phyloP scores from a whole-genome alignment of 2,113 vertebrate species.

The Channa maculata region DNA sequence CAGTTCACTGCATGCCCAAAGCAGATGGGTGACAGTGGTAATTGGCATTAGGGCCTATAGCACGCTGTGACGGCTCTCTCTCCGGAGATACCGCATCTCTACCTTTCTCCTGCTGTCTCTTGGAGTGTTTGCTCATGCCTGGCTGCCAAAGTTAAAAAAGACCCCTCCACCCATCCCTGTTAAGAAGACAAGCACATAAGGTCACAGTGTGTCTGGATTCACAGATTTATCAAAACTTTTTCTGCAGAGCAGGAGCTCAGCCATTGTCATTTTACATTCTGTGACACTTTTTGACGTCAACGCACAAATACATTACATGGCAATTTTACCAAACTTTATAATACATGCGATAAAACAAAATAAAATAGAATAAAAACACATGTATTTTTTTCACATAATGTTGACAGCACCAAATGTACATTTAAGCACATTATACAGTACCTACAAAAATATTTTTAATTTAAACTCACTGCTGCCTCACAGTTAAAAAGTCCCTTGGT shows the following conservation, averaged over 20 bases:
- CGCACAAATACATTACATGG: no score
- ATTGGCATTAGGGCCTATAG: conserved; percentile 68
- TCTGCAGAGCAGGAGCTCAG: conserved; percentile 27
- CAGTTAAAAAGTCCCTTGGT: no score
- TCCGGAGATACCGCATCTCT: conserved; percentile 58
- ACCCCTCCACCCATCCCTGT: background rate
- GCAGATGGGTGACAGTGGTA: conserved; percentile 79
- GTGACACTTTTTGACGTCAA: no score
- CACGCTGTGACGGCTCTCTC: conserved; percentile 58
- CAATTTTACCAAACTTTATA: no score
- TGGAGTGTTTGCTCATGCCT: conserved; percentile 42
- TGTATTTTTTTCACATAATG: no score
- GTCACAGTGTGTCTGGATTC: conserved; percentile 37
- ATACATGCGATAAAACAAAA: no score
- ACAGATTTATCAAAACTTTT: conserved; percentile 25
- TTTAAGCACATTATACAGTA: no score
- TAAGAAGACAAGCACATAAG: conserved; percentile 34
- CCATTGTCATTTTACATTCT: background rate
- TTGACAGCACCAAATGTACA: no score
- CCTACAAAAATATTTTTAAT: no score
- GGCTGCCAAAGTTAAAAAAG: conserved; percentile 28
- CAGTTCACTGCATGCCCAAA: conserved; percentile 66
- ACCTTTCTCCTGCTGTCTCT: conserved; percentile 43
- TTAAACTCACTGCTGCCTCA: no score
- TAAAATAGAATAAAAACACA: no score